These are phyloP conservation scores for Hydriomena furcata DNA, from an alignment of 2,888 invertebrate genomes.

Conservation along the genomic window DNA sequence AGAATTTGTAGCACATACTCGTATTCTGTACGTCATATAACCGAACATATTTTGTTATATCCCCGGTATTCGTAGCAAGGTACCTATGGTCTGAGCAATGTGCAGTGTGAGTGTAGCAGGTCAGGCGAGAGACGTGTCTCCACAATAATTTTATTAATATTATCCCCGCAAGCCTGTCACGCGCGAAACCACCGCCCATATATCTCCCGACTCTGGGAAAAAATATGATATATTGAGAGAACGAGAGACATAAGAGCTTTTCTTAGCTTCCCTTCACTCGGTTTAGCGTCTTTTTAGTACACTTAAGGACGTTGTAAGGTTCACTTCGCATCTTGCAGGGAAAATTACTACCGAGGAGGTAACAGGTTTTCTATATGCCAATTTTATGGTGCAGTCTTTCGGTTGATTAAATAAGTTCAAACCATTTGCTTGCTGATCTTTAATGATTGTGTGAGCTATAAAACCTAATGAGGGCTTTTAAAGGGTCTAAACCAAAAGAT, in stretches of 20 bases:
- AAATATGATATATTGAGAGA: constrained; percentile 82
- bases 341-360: constrained; percentile 27
- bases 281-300: constrained; percentile 67
- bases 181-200: constrained; percentile 75
- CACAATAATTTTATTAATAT: constrained; percentile 84
- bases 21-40: not conserved
- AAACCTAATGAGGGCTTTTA: constrained; percentile 20
- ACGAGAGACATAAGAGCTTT: constrained; percentile 76
- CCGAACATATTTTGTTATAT: not conserved
- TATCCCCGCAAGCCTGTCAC: constrained; percentile 79
- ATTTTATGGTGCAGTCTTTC: constrained; percentile 31
- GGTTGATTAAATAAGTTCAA: constrained; percentile 33
- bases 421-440: constrained; percentile 20
- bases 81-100: constrained; percentile 36
- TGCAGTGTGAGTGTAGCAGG: constrained; percentile 52
- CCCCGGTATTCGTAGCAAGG: constrained; percentile 10
- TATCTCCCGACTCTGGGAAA: constrained; percentile 72
- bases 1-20: not conserved
- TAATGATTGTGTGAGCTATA: constrained; percentile 17
- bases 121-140: constrained; percentile 71
- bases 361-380: constrained; percentile 32
- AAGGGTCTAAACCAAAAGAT: constrained; percentile 19
- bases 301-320: constrained; percentile 33
- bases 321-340: constrained; percentile 22
- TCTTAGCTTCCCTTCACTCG: constrained; percentile 61